These are phyloP conservation scores for Salarias fasciatus DNA, from an alignment of 2,797 vertebrate genomes.

Conservation along the genomic window DNA sequence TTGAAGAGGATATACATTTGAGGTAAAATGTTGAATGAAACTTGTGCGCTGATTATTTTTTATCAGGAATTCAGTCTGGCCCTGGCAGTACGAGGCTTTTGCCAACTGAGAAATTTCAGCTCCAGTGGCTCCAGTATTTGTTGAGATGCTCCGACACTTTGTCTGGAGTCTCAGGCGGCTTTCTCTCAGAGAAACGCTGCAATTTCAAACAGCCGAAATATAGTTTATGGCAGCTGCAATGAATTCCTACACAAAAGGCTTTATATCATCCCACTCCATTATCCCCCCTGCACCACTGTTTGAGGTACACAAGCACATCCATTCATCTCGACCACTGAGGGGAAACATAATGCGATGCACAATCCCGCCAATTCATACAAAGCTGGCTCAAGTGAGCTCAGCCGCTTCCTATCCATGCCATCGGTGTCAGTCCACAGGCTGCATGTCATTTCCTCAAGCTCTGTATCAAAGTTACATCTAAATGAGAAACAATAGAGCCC, in stretches of 20 bases:
- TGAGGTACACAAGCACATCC: constrained; percentile 52
- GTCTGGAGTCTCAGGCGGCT: no score
- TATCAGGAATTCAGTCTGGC: neutral
- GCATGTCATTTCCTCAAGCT: constrained; percentile 43
- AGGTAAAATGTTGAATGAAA: no score
- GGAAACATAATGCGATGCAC: constrained; percentile 58
- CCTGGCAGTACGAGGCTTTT: neutral
- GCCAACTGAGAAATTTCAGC: no score
- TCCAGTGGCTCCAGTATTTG: neutral
- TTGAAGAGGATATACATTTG: neutral
- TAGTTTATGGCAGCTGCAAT: constrained; percentile 2
- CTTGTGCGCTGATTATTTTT: neutral
- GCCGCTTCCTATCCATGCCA: constrained; percentile 50
- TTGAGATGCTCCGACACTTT: no score
- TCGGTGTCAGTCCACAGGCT: constrained; percentile 36
- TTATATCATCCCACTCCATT: constrained; percentile 25
- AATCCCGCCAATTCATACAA: constrained; percentile 70
- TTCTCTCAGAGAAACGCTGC: neutral
- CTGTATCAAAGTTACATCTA: constrained; percentile 51
- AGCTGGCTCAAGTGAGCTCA: constrained; percentile 38
- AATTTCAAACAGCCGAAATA: constrained; percentile 4
- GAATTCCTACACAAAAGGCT: constrained; percentile 8
- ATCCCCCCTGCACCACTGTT: constrained; percentile 22
- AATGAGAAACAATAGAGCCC: constrained; percentile 61
- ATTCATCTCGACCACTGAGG: constrained; percentile 57